Conservation (phyloP, 2,888 invertebrate genomes). For the Latheticus oryzae region DNA sequence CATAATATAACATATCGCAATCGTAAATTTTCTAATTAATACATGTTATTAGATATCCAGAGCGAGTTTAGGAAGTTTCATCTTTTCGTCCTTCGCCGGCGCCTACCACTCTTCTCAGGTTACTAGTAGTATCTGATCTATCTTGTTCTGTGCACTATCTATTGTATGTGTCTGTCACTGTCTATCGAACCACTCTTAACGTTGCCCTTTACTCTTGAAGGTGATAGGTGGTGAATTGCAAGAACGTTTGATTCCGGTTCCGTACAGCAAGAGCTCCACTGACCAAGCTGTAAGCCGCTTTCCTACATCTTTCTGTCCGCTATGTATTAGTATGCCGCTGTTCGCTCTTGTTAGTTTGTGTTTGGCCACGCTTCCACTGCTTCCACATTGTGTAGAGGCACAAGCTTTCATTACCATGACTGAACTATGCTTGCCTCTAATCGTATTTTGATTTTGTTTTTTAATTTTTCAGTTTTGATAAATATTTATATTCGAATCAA, state of each 20-base stretch:
- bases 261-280: conserved; percentile 99
- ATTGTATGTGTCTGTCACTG: conserved; percentile 67
- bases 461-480: conserved; percentile 29
- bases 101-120: conserved; percentile 53
- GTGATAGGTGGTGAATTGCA: conserved; percentile 99
- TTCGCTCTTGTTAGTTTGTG: conserved; percentile 65
- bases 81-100: conserved; percentile 38
- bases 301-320: conserved; percentile 69
- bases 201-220: conserved; percentile 94
- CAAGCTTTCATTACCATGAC: conserved; percentile 42
- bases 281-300: conserved; percentile 99
- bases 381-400: conserved; percentile 58
- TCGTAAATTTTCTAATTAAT: no score
- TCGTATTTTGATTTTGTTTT: conserved; percentile 38
- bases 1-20: conserved; percentile 2
- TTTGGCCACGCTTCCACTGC: conserved; percentile 61
- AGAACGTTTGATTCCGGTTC: conserved; percentile 99
- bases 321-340: conserved; percentile 65
- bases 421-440: conserved; percentile 40
- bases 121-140: conserved; percentile 69
- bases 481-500: conserved; percentile 16
- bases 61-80: no score
- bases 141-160: conserved; percentile 66
- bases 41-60: no score
- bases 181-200: conserved; percentile 77